Percentiles rank a stretch among this genome's conserved stretches.
These are phyloP conservation scores for Stramonita haemastoma DNA, from an alignment of 2,888 invertebrate genomes.

Conservation along the genomic window DNA sequence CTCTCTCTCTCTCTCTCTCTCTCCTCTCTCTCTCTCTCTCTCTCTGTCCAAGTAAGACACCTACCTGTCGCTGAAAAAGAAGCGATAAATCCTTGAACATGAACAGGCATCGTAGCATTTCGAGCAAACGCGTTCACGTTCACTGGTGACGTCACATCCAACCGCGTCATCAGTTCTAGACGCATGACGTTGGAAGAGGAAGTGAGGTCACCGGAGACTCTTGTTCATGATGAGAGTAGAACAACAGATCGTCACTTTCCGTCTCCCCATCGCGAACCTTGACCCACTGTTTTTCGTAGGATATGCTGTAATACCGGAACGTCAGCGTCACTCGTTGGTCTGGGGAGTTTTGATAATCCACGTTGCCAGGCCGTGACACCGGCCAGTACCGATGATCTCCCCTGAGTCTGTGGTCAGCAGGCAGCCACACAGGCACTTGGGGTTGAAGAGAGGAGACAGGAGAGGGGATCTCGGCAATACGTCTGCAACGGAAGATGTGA, in stretches of 20 bases:
- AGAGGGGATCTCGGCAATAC: conserved; percentile 58
- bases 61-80: conserved; percentile 54
- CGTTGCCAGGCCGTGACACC: conserved; percentile 61
- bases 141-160: conserved; percentile 40
- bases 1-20: no score
- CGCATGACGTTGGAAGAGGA: conserved; percentile 66
- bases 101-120: conserved; percentile 54
- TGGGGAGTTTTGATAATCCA: conserved; percentile 66
- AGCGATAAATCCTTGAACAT: conserved; percentile 70
- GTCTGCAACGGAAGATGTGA: conserved; percentile 50
- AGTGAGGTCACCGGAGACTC: conserved; percentile 55
- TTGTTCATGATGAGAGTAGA: conserved; percentile 62
- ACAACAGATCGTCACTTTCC: conserved; percentile 60
- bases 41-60: neutral
- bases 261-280: conserved; percentile 69
- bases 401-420: conserved; percentile 53
- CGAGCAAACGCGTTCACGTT: conserved; percentile 36
- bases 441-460: conserved; percentile 50
- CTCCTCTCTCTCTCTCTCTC: neutral
- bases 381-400: conserved; percentile 67
- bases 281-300: conserved; percentile 67
- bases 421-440: conserved; percentile 66
- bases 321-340: conserved; percentile 61
- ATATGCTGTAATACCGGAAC: conserved; percentile 68
- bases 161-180: conserved; percentile 68